A percentile compares a stretch with the other conserved stretches of the same genome.
phyloP scores from a whole-genome alignment of 2,888 invertebrate species.

The Drosophila lutescens region DNA sequence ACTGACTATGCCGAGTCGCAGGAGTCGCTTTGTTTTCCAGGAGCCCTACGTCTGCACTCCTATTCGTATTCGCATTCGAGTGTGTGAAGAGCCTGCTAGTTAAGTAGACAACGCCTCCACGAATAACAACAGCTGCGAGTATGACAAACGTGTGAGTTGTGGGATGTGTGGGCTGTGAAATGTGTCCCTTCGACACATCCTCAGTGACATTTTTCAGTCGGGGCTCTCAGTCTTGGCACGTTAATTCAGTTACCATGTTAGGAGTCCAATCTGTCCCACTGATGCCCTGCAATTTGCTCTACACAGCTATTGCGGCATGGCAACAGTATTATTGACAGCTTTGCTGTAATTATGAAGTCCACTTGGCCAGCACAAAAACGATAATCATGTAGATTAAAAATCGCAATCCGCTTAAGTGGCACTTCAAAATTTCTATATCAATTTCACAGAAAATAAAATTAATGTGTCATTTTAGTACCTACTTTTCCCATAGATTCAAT shows the following conservation, averaged over 20 bases:
- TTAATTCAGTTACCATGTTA: not conserved
- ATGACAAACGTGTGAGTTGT: conserved; percentile 26
- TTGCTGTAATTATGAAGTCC: not conserved
- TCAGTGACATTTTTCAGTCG: not conserved
- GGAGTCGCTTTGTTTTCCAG: conserved; percentile 16
- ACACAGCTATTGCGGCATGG: not conserved
- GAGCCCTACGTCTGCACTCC: not conserved
- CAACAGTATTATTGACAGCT: not conserved
- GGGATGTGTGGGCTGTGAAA: not conserved
- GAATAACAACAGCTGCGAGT: conserved; percentile 16
- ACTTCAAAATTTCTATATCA: conserved; percentile 14
- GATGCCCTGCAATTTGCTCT: not conserved
- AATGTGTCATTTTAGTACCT: conserved; percentile 1
- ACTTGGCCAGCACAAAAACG: not conserved
- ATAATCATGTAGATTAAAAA: conserved; percentile 3
- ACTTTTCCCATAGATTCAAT: not conserved
- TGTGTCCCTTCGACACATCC: not conserved
- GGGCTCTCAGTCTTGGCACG: not conserved
- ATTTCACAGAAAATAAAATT: conserved; percentile 13
- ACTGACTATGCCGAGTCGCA: conserved; percentile 10
- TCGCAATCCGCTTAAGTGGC: conserved; percentile 1
- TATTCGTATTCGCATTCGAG: not conserved
- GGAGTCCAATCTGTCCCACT: not conserved
- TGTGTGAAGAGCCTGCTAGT: conserved; percentile 14
- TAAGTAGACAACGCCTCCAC: conserved; percentile 7